Conservation (phyloP, 1,140 invertebrate species). For the Druon quercuslanigerum region DNA sequence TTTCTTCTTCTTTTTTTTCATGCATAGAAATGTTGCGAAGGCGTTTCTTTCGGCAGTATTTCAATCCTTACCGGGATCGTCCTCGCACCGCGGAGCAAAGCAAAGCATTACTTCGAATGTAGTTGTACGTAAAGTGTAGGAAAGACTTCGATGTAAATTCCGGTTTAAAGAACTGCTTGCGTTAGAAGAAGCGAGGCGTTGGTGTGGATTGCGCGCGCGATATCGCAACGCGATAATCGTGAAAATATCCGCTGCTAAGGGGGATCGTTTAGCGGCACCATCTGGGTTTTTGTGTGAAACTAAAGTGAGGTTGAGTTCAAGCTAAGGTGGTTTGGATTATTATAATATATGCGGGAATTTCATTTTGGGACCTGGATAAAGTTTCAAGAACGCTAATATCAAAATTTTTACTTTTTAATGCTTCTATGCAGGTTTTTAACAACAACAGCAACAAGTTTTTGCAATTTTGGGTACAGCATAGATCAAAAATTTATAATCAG, state of each 20-base stretch:
- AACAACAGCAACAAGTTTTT: no score
- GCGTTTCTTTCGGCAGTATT: constrained; percentile 12
- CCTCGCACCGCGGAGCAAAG: not conserved
- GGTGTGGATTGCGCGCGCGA: constrained; percentile 36
- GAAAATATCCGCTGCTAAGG: constrained; percentile 45
- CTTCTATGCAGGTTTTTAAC: no score
- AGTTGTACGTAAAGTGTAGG: not conserved
- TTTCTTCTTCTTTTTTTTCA: not conserved
- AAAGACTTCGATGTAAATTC: constrained; percentile 36
- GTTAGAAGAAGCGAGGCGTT: constrained; percentile 37
- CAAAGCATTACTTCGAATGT: not conserved
- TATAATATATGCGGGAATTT: constrained; percentile 7
- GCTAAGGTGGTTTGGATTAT: constrained; percentile 4
- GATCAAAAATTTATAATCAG: no score
- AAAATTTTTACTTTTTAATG: no score
- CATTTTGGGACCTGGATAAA: not conserved
- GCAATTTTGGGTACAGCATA: no score
- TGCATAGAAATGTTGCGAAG: not conserved
- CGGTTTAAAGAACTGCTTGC: not conserved
- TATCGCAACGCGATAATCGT: constrained; percentile 55
- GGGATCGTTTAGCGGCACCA: constrained; percentile 44
- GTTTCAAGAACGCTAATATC: not conserved
- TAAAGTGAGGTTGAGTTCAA: constrained; percentile 7
- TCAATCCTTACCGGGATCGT: not conserved
- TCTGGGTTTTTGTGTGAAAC: constrained; percentile 7